These are phyloP conservation scores for Nephrocerus scutellatus DNA, from an alignment of 2,888 invertebrate species.

Conservation along the genomic window DNA sequence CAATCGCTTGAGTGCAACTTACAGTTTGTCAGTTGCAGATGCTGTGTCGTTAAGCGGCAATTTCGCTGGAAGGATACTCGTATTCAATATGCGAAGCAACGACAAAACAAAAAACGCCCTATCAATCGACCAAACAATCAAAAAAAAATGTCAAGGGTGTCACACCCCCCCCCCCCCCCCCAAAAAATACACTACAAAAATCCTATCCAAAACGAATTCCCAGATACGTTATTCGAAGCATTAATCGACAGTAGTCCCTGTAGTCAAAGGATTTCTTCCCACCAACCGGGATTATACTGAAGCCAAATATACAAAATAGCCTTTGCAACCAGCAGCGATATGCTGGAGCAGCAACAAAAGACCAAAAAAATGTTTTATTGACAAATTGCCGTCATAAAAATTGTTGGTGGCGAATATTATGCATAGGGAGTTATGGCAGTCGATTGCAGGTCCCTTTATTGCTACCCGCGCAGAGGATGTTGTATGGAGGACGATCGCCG, in stretches of 20 bases:
- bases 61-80: constrained; percentile 5
- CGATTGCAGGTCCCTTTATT: constrained; percentile 22
- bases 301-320: not conserved
- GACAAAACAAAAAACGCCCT: not conserved
- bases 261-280: too few species aligned
- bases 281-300: too few species aligned
- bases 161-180: too few species aligned
- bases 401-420: constrained; percentile 18
- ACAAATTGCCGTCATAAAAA: constrained; percentile 28
- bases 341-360: not conserved
- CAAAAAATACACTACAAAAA: too few species aligned
- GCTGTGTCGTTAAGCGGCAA: constrained; percentile 2
- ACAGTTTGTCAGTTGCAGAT: constrained; percentile 1
- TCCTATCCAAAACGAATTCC: too few species aligned
- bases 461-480: too few species aligned
- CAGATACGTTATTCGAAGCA: too few species aligned
- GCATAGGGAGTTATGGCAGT: constrained; percentile 21
- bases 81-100: not conserved
- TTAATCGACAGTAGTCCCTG: too few species aligned
- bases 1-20: constrained; percentile 4
- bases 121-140: constrained; percentile 4
- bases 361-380: constrained; percentile 11
- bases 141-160: too few species aligned
- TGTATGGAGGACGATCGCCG: too few species aligned
- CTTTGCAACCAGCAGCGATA: too few species aligned